Evolutionary conservation across 2,888 invertebrate species (phyloP).

Genomic region (Shargacucullia verbasci): DNA sequence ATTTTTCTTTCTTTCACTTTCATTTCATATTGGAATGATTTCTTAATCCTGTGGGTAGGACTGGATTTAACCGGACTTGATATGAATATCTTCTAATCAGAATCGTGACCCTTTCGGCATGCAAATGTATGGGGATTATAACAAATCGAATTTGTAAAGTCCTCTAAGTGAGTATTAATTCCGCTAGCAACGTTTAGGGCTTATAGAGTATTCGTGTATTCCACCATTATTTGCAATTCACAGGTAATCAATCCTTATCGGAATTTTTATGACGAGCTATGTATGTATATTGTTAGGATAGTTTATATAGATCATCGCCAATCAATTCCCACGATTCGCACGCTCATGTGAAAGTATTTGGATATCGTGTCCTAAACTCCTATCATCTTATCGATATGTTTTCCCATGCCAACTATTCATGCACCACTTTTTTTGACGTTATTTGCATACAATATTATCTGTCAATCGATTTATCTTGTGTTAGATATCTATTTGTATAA

Average conservation of each 20-base stretch:
- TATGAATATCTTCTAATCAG: too few relatives aligned
- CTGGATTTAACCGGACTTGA: too few relatives aligned
- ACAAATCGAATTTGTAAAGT: too few relatives aligned
- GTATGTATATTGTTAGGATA: constrained; percentile 61
- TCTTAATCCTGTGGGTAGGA: too few relatives aligned
- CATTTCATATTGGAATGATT: too few relatives aligned
- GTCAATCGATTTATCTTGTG: constrained; percentile 38
- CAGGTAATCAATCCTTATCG: constrained; percentile 59
- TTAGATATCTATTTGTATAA: constrained; percentile 25
- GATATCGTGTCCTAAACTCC: constrained; percentile 70
- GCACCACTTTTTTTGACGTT: constrained; percentile 64
- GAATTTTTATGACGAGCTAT: constrained; percentile 62
- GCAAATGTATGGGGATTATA: too few relatives aligned
- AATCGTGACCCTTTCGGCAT: too few relatives aligned
- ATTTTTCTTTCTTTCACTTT: too few relatives aligned
- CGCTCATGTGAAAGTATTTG: constrained; percentile 75
- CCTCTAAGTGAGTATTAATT: constrained; percentile 4
- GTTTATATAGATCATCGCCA: constrained; percentile 68
- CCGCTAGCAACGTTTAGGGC: constrained; percentile 25
- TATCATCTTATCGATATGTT: constrained; percentile 77
- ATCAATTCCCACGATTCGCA: constrained; percentile 78
- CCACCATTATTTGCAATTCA: constrained; percentile 54
- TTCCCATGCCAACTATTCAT: constrained; percentile 76
- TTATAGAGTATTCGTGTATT: constrained; percentile 33
- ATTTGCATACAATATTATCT: constrained; percentile 70